Evolutionary conservation across 2,888 invertebrate species (phyloP).

Genomic region (Opisthograptis luteolata): DNA sequence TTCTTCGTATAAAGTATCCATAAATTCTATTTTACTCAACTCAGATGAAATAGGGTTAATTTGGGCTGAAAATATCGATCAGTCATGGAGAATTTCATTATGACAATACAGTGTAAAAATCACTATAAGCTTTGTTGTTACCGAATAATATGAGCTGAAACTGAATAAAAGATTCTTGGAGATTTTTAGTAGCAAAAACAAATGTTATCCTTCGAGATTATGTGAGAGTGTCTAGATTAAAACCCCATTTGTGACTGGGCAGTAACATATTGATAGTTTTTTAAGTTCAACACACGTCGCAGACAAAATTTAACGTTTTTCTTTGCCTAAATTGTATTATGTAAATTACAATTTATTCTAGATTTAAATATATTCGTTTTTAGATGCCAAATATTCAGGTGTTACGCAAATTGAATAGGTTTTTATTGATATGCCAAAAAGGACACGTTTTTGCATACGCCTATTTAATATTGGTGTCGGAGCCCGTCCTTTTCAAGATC

Average conservation of each 20-base stretch:
- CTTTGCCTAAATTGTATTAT: too few relatives aligned
- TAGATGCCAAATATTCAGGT: conserved; percentile 5
- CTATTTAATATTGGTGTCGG: conserved; percentile 23
- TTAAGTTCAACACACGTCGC: too few relatives aligned
- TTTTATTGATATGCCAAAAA: conserved; percentile 20
- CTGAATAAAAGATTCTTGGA: neutral
- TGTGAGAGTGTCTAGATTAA: too few relatives aligned
- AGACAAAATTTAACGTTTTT: too few relatives aligned
- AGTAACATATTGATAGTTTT: too few relatives aligned
- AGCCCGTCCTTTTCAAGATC: conserved; percentile 26
- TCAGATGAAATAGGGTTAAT: conserved; percentile 38
- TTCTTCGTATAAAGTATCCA: conserved; percentile 36
- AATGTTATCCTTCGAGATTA: conserved; percentile 2
- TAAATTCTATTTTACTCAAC: conserved; percentile 38
- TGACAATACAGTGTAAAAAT: too few relatives aligned
- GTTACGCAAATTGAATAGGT: conserved; percentile 9
- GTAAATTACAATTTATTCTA: too few relatives aligned
- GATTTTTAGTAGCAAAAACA: neutral
- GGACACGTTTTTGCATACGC: conserved; percentile 7
- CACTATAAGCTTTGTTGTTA: neutral
- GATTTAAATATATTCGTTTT: too few relatives aligned
- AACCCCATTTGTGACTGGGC: too few relatives aligned
- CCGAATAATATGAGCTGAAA: neutral
- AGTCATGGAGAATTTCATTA: too few relatives aligned
- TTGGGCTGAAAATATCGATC: conserved; percentile 30